These are phyloP conservation scores for Mellilla xanthometata DNA, from an alignment of 2,888 invertebrate genomes.

Conservation along the genomic window DNA sequence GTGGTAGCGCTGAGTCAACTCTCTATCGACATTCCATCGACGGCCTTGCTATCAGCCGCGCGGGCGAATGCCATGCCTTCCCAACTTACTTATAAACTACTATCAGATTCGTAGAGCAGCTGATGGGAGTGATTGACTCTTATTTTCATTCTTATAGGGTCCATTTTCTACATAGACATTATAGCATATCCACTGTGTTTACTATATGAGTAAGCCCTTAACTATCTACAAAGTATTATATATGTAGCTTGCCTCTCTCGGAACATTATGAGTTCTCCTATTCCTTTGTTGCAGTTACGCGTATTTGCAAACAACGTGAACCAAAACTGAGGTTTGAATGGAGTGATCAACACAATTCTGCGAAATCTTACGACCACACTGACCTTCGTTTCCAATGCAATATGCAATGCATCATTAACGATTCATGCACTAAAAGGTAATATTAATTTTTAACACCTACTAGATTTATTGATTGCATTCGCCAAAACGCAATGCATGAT, in stretches of 20 bases:
- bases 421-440: not conserved
- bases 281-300: slow-evolving; percentile 34
- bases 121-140: no score
- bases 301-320: slow-evolving; percentile 19
- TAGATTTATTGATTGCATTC: no score
- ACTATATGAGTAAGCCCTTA: no score
- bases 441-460: no score
- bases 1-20: slow-evolving; percentile 49
- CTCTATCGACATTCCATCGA: slow-evolving; percentile 62
- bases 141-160: no score
- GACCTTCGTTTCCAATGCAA: slow-evolving; percentile 6
- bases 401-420: slow-evolving; percentile 1
- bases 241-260: not conserved
- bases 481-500: no score
- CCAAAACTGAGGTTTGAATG: slow-evolving; percentile 19
- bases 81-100: not conserved
- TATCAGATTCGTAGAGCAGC: no score
- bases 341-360: slow-evolving; percentile 10
- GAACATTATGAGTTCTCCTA: slow-evolving; percentile 30
- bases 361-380: slow-evolving; percentile 17
- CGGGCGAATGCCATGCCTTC: slow-evolving; percentile 41
- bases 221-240: not conserved
- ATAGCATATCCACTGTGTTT: no score
- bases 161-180: no score
- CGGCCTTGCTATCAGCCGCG: slow-evolving; percentile 52